Evolutionary conservation across 1,140 invertebrate species (phyloP).

Genomic region (Lordiphosa stackelbergi): DNA sequence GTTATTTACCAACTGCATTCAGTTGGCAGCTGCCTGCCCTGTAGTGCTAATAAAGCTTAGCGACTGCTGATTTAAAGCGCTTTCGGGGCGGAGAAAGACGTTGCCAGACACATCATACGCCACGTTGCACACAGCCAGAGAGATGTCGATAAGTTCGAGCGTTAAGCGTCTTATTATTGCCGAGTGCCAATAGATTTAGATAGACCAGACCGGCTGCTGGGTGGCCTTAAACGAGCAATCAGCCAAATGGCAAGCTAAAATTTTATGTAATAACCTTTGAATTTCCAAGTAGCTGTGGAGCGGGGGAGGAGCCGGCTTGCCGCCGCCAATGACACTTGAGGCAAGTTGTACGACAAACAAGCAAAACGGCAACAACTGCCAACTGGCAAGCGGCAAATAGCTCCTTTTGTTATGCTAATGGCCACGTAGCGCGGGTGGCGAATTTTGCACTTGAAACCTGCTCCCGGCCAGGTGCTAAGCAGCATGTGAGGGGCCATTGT

Average conservation of each 20-base stretch:
- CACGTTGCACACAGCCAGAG: slow-evolving; percentile 49
- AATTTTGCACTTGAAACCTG: slow-evolving; percentile 57
- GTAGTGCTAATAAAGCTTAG: slow-evolving; percentile 72
- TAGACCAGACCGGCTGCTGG: slow-evolving; percentile 42
- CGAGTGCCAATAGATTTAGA: slow-evolving; percentile 71
- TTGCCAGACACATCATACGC: slow-evolving; percentile 54
- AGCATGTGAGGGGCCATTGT: slow-evolving; percentile 3
- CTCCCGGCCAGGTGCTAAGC: background rate
- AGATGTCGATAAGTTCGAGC: slow-evolving; percentile 64
- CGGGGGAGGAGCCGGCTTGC: slow-evolving; percentile 20
- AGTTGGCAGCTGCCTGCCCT: slow-evolving; percentile 35
- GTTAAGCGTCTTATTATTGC: slow-evolving; percentile 67
- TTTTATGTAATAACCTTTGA: slow-evolving; percentile 76
- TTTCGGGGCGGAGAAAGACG: slow-evolving; percentile 20
- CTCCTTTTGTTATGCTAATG: slow-evolving; percentile 74
- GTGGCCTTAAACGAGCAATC: slow-evolving; percentile 58
- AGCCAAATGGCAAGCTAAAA: slow-evolving; percentile 71
- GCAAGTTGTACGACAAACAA: slow-evolving; percentile 46
- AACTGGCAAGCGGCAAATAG: slow-evolving; percentile 15
- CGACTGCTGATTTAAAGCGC: slow-evolving; percentile 65
- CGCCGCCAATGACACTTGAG: slow-evolving; percentile 50
- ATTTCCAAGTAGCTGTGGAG: slow-evolving; percentile 62
- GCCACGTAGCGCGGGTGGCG: slow-evolving; percentile 61
- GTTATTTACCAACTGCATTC: slow-evolving; percentile 30
- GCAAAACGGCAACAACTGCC: slow-evolving; percentile 13